A percentile compares a stretch with the other conserved stretches of the same genome.
Evolutionary conservation across 2,888 invertebrate genomes (phyloP).

Genomic region (Siphlonurus alternatus): DNA sequence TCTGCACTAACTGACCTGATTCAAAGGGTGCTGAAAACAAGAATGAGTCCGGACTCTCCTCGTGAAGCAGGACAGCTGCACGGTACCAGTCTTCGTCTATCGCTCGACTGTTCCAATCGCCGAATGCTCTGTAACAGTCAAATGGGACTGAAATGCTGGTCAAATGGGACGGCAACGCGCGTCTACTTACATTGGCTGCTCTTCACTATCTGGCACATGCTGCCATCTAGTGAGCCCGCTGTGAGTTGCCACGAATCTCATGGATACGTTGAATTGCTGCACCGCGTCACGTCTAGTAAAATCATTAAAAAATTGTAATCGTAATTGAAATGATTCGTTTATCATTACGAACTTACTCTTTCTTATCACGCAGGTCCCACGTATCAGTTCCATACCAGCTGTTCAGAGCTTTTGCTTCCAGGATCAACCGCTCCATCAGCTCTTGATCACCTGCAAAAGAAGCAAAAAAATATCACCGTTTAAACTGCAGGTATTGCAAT

Average conservation of each 20-base stretch:
- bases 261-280: constrained; percentile 48
- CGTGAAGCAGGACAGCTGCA: constrained; percentile 71
- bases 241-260: constrained; percentile 74
- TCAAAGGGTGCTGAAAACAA: constrained; percentile 63
- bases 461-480: not conserved
- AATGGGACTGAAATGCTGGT: not conserved
- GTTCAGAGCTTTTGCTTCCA: constrained; percentile 52
- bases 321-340: not conserved
- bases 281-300: constrained; percentile 32
- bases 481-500: no score
- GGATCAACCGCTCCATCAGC: constrained; percentile 65
- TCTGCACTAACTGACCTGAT: constrained; percentile 22
- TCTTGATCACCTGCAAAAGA: constrained; percentile 42
- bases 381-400: not conserved
- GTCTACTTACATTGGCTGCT: not conserved
- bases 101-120: constrained; percentile 53
- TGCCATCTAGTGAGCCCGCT: constrained; percentile 83
- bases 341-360: constrained; percentile 22
- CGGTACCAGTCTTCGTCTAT: constrained; percentile 87
- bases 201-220: constrained; percentile 30
- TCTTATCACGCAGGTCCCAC: constrained; percentile 13
- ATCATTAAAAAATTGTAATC: not conserved
- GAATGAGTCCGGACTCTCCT: constrained; percentile 55
- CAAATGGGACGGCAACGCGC: not conserved
- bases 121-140: constrained; percentile 42